These are phyloP conservation scores for Copsychus sechellarum DNA, from an alignment of 2,113 vertebrate species.

Conservation along the genomic window DNA sequence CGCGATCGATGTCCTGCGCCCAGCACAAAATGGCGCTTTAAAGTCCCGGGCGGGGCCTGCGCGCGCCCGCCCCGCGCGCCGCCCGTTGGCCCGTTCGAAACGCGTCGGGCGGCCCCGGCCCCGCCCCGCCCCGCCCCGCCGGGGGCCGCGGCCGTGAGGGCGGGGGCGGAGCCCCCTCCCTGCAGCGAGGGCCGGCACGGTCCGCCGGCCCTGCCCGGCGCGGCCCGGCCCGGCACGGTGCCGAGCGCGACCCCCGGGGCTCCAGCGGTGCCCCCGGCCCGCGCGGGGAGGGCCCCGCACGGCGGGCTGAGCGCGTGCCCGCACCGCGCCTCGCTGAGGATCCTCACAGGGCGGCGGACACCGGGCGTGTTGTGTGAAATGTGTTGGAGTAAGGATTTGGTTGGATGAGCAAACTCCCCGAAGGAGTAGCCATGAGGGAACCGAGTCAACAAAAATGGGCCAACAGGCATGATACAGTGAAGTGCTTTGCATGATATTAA, in stretches of 20 bases:
- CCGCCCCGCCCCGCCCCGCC: background rate
- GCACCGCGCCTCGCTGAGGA: fast-evolving
- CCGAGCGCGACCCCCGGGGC: fast-evolving
- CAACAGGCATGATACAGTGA: fast-evolving
- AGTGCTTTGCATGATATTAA: fast-evolving
- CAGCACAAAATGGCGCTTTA: slow-evolving; percentile 75
- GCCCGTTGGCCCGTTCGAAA: slow-evolving; percentile 62
- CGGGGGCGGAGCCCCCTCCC: background rate
- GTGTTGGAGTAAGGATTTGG: background rate
- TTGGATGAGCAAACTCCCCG: background rate
- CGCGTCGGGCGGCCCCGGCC: background rate
- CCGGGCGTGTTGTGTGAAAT: background rate
- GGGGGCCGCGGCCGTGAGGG: background rate
- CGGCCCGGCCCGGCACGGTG: too few relatives aligned
- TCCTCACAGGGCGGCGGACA: fast-evolving
- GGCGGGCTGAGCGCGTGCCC: fast-evolving
- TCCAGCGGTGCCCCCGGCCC: too few relatives aligned
- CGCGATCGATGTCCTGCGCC: slow-evolving; percentile 25
- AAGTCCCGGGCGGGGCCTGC: slow-evolving; percentile 29
- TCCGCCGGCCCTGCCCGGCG: background rate
- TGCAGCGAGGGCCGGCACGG: fast-evolving
- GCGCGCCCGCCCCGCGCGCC: slow-evolving; percentile 4
- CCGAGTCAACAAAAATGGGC: background rate
- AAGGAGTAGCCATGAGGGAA: background rate
- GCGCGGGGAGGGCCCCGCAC: fast-evolving